Evolutionary conservation across 1,140 invertebrate genomes (phyloP), one percentile per base, ranked within the genome.

Genomic region (Calosoma granatense): DNA sequence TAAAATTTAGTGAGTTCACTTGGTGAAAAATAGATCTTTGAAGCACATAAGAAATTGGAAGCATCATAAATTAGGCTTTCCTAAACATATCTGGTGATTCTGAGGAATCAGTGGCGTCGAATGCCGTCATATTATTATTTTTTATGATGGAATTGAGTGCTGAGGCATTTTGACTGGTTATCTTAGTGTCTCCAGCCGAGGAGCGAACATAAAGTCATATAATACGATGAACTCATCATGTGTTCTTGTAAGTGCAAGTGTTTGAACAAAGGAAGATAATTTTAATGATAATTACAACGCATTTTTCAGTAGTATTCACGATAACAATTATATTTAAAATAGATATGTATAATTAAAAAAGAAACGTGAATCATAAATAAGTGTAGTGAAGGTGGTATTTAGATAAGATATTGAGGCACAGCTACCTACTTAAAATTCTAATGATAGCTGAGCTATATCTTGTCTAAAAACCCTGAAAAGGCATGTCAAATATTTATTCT

Each of bases 61-160:
- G 14, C 15, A 17, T 17, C 41, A 47, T 47, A 47, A 47, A 47
- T 47, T 11, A 47, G 6, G 17, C 41, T 47, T 47, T 47, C 17
- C 41, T 47, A 47, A 47, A 47, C 17, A 47, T 47, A 47, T 47
- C 41, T 11, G 41, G n/a, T 12, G 41, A 47, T 47, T 47, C 17
- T 47, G 41, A 47, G 41, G 15, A 47, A 47, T 47, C 41, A 47
- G 3, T 47, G 9, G 9, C 41, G 41, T 47, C 41, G 17, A 3
- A 12, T 47, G 9, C 4, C 15, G 41, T 47, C 41, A 47, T 47
- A 47, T 47, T 47, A 47, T 47, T 47, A 47, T 47, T 47, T 47
- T 47, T 47, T 47, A 47, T 47, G 41, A 47, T 3, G 17, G 17
- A 47, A 47, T 47, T 47, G 6, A 17, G 41, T 47, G 17, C 41